These are phyloP conservation scores for Ammospiza nelsoni DNA, from an alignment of 2,113 vertebrate species.

Conservation along the genomic window DNA sequence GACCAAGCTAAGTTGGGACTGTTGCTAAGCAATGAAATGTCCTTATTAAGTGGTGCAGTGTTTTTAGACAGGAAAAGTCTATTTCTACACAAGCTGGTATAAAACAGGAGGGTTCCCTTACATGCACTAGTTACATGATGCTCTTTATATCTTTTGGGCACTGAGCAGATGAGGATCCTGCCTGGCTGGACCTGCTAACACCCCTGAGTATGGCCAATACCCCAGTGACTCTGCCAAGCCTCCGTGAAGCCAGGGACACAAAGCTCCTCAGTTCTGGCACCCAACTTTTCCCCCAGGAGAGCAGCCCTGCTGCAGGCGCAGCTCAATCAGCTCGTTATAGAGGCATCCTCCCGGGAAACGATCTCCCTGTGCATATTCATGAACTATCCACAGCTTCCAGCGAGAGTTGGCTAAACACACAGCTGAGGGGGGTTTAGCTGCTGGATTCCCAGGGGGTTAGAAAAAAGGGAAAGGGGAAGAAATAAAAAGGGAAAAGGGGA, in stretches of 20 bases:
- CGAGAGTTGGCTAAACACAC: slow-evolving; percentile 33
- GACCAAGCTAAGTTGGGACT: not conserved
- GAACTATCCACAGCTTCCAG: slow-evolving; percentile 30
- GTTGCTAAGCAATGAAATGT: not conserved
- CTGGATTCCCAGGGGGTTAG: not conserved
- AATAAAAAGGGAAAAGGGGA: too few relatives aligned
- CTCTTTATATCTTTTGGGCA: not conserved
- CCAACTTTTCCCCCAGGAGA: slow-evolving; percentile 60
- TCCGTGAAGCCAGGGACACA: not conserved
- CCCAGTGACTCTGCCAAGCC: not conserved
- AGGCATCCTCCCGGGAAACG: not conserved
- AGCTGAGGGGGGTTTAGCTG: not conserved
- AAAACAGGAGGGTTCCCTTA: not conserved
- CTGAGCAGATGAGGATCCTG: not conserved
- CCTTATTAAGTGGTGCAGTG: not conserved
- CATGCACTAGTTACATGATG: not conserved
- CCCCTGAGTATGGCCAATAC: not conserved
- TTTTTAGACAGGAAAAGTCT: not conserved
- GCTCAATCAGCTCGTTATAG: not conserved
- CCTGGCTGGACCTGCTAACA: not conserved
- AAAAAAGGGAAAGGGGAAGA: not conserved
- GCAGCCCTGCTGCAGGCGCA: not conserved
- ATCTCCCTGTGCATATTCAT: slow-evolving; percentile 34
- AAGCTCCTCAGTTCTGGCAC: not conserved
- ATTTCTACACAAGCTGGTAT: not conserved